phyloP scores from a whole-genome alignment of 2,888 invertebrate species.

The Octodonta nipae region DNA sequence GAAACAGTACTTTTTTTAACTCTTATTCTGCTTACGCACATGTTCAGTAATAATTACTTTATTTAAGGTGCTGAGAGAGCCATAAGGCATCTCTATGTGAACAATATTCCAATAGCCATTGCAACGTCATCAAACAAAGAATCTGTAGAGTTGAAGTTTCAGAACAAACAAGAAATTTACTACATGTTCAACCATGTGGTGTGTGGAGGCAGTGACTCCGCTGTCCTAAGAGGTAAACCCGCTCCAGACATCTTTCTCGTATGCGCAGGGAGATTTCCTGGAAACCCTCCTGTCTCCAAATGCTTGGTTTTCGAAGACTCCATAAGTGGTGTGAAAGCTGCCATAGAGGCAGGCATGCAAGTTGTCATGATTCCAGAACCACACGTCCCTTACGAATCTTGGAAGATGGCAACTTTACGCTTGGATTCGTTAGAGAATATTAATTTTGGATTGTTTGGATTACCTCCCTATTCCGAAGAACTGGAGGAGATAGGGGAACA shows the following conservation, averaged over 20 bases:
- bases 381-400: conserved; percentile 35
- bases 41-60: too few relatives aligned
- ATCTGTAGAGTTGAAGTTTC: conserved; percentile 36
- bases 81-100: conserved; percentile 41
- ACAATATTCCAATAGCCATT: conserved; percentile 51
- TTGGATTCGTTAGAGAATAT: conserved; percentile 64
- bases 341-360: conserved; percentile 70
- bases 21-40: too few relatives aligned
- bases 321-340: conserved; percentile 72
- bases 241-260: conserved; percentile 69
- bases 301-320: conserved; percentile 86
- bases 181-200: conserved; percentile 62
- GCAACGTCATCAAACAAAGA: conserved; percentile 51
- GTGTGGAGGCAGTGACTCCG: conserved; percentile 67
- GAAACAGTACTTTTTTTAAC: too few relatives aligned
- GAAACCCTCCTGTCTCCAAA: conserved; percentile 47
- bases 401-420: conserved; percentile 52
- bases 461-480: conserved; percentile 49
- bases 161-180: conserved; percentile 51
- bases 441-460: conserved; percentile 70
- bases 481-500: neutral
- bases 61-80: conserved; percentile 39
- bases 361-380: conserved; percentile 67
- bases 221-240: conserved; percentile 76
- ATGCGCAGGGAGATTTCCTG: conserved; percentile 52